Base-by-base conservation (phyloP, 2,113 vertebrate species). In the Brachyistius frenatus region DNA sequence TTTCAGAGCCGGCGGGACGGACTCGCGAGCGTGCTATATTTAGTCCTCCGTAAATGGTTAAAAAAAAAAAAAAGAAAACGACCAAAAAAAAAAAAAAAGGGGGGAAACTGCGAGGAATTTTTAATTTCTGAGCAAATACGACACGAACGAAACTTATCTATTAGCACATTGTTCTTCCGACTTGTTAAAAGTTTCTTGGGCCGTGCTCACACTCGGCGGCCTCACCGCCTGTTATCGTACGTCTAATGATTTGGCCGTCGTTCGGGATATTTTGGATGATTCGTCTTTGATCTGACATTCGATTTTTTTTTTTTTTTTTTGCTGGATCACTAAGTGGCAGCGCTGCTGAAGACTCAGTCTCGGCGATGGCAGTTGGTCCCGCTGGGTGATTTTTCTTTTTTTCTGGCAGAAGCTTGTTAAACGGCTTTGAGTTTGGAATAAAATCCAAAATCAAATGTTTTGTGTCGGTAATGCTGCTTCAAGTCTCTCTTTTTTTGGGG, bases 1-100 rank as follows among this genome's bases (percentile, higher is more conserved):
- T 66, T 83, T 76, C 37, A 58, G 60, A 63, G 55, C 65, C 44
- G 23, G 41, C 55, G 77, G 54, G 41, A 68, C 23, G 23, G 23
- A 23, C 23, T 23, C 23, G 23, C 23, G 23, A 9, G 73, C 52
- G 39, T 46, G 31, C 54, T 14, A 4, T 6, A 1, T 60, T 66
- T 39, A 14, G 33, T 54, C 58, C 57, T 67, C 73, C 66, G 36
- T 53, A 44, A 64, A 85, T 0, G n/a, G 30, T 50, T 13, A 11
- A 63, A 33, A 52, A 66, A 41, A 37, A 7, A n/a, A n/a, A n/a
- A n/a, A n/a, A n/a, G n/a, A n/a, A n/a, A n/a, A n/a, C n/a, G n/a
- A n/a, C n/a, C n/a, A 66, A 41, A 37, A 7, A 11, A 63, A 33
- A 52, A 66, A 41, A 37, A 7, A 15, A 16, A 23, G 31, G 30